These are phyloP conservation scores for Lycopodina hypogea DNA, from an alignment of 37 sponge, comb jelly and placozoan species.

Conservation along the genomic window DNA sequence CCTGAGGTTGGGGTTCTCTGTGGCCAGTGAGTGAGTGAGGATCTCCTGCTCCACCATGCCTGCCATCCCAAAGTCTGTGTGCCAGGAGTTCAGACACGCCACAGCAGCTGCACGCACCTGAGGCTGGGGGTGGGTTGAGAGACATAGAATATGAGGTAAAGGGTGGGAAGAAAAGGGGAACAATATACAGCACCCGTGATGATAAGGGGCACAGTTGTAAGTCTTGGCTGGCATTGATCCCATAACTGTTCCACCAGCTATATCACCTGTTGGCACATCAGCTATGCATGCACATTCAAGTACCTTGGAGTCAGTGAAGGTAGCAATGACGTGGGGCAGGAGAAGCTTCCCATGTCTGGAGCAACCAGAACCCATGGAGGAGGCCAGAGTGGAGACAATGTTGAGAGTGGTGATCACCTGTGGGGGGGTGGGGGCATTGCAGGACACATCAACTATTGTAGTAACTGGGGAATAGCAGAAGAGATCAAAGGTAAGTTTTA, in stretches of 20 bases:
- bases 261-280: too few species aligned
- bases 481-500: not conserved
- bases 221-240: too few species aligned
- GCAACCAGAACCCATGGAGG: conserved; percentile 73
- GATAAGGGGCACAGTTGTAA: too few species aligned
- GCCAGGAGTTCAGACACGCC: conserved; percentile 65
- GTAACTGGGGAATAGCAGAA: not conserved
- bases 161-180: not conserved
- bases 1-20: conserved; percentile 84
- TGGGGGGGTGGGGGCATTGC: not conserved
- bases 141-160: not conserved
- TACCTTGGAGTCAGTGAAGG: conserved; percentile 74
- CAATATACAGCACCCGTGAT: not conserved
- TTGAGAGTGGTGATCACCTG: conserved; percentile 67
- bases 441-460: not conserved
- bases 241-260: too few species aligned
- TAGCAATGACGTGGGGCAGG: conserved; percentile 43
- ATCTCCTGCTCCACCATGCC: conserved; percentile 72
- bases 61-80: conserved; percentile 36
- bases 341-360: conserved; percentile 35
- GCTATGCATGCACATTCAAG: not conserved
- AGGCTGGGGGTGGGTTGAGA: conserved; percentile 23
- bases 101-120: conserved; percentile 70
- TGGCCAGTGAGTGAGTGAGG: conserved; percentile 58
- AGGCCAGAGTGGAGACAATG: conserved; percentile 67